Evolutionary conservation across 1,140 invertebrate genomes (phyloP).

Genomic region (Plectrocnemia conspersa): DNA sequence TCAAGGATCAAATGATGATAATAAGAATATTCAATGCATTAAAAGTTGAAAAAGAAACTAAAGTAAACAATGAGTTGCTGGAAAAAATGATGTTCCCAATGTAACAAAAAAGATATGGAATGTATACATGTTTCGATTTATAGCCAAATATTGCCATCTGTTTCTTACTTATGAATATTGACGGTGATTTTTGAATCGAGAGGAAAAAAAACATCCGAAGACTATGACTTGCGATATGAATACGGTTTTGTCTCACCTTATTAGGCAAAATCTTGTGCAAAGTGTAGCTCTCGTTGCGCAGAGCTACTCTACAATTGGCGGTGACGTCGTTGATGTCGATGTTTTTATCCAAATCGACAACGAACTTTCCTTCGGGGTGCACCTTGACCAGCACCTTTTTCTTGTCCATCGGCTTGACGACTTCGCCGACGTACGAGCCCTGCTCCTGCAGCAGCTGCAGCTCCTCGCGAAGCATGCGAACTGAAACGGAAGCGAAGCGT

Average conservation of each 20-base stretch:
- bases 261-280: conserved; percentile 99
- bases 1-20: no score
- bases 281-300: conserved; percentile 98
- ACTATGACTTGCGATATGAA: conserved; percentile 4
- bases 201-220: conserved; percentile 1
- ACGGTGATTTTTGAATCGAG: background rate
- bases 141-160: background rate
- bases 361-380: conserved; percentile 99
- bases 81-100: no score
- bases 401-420: conserved; percentile 99
- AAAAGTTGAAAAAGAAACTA: no score
- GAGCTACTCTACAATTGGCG: conserved; percentile 94
- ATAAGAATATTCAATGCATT: no score
- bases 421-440: conserved; percentile 99
- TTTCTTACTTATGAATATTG: background rate
- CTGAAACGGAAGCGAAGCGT: conserved; percentile 48
- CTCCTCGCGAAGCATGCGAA: conserved; percentile 96
- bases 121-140: background rate
- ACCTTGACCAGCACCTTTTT: conserved; percentile 99
- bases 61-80: no score
- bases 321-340: conserved; percentile 99
- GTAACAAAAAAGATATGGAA: background rate
- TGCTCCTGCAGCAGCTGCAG: conserved; percentile 97
- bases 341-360: conserved; percentile 99
- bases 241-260: conserved; percentile 59